Evolutionary conservation across 1,140 invertebrate genomes (phyloP), one percentile per base, ranked within the genome.

Genomic region (Papilio helenus): DNA sequence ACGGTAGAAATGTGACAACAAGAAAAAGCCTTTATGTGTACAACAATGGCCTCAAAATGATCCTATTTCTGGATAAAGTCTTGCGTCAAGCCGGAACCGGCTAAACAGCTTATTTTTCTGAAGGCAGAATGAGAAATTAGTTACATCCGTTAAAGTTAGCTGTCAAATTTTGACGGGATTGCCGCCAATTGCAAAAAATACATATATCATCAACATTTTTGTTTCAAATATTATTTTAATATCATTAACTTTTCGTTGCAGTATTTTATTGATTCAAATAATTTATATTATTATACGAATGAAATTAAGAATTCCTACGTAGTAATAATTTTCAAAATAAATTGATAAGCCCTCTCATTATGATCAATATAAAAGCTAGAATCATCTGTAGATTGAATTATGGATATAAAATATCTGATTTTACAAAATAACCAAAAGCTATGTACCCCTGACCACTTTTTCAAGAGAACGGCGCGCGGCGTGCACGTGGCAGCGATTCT

Each of bases 11-110:
- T 76, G 72, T 71, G 77, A 79, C 82, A 61, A 71, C 58, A 78
- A 76, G 82, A 86, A 82, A 86, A 81, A 16, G 49, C 81, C 80
- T 85, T 84, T 85, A 81, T 88, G 82, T 49, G 61, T 51, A 29
- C 78, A 80, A 85, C 81, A 86, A 85, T 83, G 61, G 74, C 42
- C 49, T 68, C 83, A 79, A 83, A 84, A 82, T 74, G 81, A 84
- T 83, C 77, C 61, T 81, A 83, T 83, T 81, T 83, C 72, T 65
- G 82, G 76, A 23, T 78, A 61, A 79, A 84, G 65, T 82, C 76
- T 86, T 84, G 83, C 86, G 83, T 88, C 82, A 84, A 84, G 81
- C 83, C 83, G 84, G 83, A 84, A 82, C 82, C 76, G 79, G 80
- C 65, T 72, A 81, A 83, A 85, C 83, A 84, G 81, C 83, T 84